These are phyloP conservation scores for Chelmon rostratus DNA, from an alignment of 2,797 vertebrate species.

Conservation along the genomic window DNA sequence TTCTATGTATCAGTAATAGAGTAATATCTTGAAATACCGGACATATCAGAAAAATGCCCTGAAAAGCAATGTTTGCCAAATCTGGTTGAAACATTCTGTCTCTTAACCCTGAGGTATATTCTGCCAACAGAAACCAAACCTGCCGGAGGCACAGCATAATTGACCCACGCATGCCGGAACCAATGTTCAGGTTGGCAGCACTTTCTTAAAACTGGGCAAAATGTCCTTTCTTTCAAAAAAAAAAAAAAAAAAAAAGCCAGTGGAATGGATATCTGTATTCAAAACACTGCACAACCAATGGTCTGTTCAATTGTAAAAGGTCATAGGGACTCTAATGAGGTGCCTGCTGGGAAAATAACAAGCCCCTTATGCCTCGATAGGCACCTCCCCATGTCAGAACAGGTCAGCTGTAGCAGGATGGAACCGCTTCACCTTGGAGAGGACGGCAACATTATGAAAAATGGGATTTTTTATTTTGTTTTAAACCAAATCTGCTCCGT, in stretches of 20 bases:
- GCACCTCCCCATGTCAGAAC: constrained; percentile 66
- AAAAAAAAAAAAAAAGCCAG: constrained; percentile 59
- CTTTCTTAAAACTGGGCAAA: constrained; percentile 44
- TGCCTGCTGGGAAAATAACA: constrained; percentile 81
- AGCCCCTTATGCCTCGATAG: constrained; percentile 67
- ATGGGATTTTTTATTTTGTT: constrained; percentile 2
- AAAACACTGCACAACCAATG: constrained; percentile 65
- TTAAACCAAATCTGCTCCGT: constrained; percentile 8
- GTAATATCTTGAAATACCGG: not conserved
- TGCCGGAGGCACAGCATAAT: constrained; percentile 30
- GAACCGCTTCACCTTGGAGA: constrained; percentile 50
- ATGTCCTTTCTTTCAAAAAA: constrained; percentile 51
- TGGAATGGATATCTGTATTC: constrained; percentile 78
- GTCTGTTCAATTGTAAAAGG: constrained; percentile 80
- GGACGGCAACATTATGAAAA: constrained; percentile 13
- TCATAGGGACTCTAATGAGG: constrained; percentile 82
- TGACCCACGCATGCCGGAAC: constrained; percentile 33
- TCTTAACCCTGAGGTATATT: not conserved
- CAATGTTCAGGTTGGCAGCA: constrained; percentile 45
- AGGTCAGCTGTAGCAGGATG: constrained; percentile 68
- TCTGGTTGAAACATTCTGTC: not conserved
- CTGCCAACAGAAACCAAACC: constrained; percentile 24
- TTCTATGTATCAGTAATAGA: not conserved
- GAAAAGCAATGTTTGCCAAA: no score
- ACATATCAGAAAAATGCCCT: not conserved